phyloP scores from a whole-genome alignment of 1,140 invertebrate genomes.

The Copidosoma floridanum region DNA sequence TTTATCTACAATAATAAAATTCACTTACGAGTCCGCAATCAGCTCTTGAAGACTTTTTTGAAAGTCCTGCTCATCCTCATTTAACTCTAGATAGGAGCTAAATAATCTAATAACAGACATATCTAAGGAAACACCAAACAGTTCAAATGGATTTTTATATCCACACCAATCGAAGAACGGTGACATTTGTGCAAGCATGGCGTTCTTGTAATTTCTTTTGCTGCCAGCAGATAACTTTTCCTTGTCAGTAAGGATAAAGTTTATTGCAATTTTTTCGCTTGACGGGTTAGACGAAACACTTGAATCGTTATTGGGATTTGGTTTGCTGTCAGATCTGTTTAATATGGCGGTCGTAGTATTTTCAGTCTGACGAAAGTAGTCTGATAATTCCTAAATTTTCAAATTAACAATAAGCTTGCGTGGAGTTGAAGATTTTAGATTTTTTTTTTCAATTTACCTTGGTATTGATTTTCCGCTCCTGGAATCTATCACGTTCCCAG shows the following conservation, averaged over 20 bases:
- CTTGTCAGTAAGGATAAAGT: conserved; percentile 53
- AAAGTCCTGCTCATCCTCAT: conserved; percentile 59
- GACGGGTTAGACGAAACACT: conserved; percentile 36
- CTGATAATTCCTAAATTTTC: conserved; percentile 51
- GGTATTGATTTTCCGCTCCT: conserved; percentile 62
- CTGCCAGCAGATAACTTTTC: conserved; percentile 60
- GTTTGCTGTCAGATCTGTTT: conserved; percentile 48
- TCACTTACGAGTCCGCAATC: conserved; percentile 63
- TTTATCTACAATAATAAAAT: no score
- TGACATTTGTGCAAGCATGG: conserved; percentile 57
- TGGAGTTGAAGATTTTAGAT: no score
- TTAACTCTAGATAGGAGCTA: conserved; percentile 59
- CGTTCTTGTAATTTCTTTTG: conserved; percentile 57
- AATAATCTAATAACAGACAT: conserved; percentile 59
- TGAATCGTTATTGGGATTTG: conserved; percentile 37
- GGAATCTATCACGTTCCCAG: conserved; percentile 64
- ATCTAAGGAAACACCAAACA: conserved; percentile 62
- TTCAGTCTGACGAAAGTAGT: conserved; percentile 58
- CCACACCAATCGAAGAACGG: conserved; percentile 58
- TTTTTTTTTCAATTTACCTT: conserved; percentile 43
- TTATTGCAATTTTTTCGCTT: conserved; percentile 51
- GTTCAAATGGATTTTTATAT: conserved; percentile 59
- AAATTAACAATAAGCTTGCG: neutral
- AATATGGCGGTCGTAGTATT: conserved; percentile 33
- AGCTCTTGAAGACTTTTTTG: conserved; percentile 58